These are phyloP conservation scores for Hemichromis elongatus DNA, from an alignment of 2,113 vertebrate species.

Conservation along the genomic window DNA sequence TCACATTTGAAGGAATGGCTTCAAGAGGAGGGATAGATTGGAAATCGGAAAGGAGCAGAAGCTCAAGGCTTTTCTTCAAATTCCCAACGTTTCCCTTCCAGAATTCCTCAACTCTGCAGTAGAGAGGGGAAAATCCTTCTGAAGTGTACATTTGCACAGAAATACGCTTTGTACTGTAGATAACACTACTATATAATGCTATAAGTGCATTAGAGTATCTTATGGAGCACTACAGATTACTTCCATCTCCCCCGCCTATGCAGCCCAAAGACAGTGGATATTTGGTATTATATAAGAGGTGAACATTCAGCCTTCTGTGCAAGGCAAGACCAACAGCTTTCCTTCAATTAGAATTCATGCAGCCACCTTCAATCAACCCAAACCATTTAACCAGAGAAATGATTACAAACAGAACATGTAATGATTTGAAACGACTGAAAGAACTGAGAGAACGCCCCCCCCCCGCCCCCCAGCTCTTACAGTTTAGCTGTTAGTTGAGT, in stretches of 20 bases:
- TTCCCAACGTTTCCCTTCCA: neutral
- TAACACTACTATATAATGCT: neutral
- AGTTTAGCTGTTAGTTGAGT: neutral
- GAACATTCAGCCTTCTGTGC: neutral
- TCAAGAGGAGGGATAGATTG: neutral
- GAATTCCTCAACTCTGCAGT: neutral
- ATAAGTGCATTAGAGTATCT: neutral
- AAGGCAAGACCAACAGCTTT: constrained; percentile 7
- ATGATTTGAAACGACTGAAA: neutral
- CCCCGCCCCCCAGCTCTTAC: neutral
- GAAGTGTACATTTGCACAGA: neutral
- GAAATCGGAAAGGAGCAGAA: neutral
- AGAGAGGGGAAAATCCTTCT: neutral
- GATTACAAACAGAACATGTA: neutral
- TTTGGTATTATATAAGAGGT: constrained; percentile 29
- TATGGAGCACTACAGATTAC: neutral
- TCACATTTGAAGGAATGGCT: neutral
- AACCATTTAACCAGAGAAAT: neutral
- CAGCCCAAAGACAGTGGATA: constrained; percentile 16
- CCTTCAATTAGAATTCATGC: constrained; percentile 1
- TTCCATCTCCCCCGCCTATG: constrained; percentile 5
- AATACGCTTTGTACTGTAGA: neutral
- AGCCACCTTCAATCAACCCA: neutral
- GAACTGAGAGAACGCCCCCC: neutral
- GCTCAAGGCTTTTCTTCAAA: neutral